These are phyloP conservation scores for Cuniculus paca DNA, from an alignment of 2,797 vertebrate genomes.

Conservation along the genomic window DNA sequence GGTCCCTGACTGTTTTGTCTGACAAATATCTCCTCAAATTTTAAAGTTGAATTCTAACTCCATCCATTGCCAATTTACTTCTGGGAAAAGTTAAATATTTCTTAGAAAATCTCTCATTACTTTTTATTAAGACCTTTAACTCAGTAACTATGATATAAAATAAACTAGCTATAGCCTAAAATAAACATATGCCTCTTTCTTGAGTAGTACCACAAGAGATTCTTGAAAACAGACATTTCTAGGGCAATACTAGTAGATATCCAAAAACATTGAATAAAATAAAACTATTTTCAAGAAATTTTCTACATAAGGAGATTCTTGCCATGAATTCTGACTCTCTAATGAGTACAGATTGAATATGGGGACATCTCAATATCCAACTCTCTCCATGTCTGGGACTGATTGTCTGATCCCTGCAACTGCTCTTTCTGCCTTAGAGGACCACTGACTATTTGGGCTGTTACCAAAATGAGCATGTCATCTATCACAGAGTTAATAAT, in stretches of 20 bases:
- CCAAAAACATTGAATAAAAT: neutral
- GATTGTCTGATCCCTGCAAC: neutral
- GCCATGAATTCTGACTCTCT: neutral
- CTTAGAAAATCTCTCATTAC: neutral
- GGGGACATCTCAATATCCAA: neutral
- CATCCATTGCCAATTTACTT: neutral
- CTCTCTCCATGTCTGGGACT: neutral
- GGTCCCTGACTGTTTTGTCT: neutral
- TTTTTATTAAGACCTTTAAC: neutral
- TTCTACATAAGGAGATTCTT: neutral
- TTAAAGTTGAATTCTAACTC: neutral
- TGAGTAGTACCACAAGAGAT: neutral
- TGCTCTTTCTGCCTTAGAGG: neutral
- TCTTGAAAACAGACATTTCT: constrained; percentile 34
- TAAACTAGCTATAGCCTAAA: neutral
- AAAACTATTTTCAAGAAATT: constrained; percentile 4
- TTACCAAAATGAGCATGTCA: neutral
- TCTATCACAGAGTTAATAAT: constrained; percentile 35
- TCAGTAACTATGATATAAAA: constrained; percentile 5
- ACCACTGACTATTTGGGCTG: constrained; percentile 14
- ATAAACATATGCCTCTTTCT: neutral
- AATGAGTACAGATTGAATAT: neutral
- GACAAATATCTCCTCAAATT: neutral
- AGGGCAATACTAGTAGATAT: neutral
- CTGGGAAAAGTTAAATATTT: neutral